These are phyloP conservation scores for Bungarus multicinctus DNA, from an alignment of 2,113 vertebrate species.

Conservation along the genomic window DNA sequence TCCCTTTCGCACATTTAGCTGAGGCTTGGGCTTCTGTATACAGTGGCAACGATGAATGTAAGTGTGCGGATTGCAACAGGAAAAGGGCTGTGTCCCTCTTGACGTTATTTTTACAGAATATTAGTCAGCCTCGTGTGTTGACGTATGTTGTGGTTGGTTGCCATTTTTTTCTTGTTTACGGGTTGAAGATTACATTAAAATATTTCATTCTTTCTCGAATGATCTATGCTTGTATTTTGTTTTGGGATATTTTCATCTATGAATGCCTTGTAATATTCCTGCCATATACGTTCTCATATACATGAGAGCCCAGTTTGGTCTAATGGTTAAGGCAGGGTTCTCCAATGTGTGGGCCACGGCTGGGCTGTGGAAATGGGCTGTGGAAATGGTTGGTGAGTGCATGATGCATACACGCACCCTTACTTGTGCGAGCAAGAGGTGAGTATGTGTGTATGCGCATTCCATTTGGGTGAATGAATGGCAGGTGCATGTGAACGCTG, in stretches of 20 bases:
- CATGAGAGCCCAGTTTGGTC: not conserved
- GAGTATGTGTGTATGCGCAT: too few species aligned
- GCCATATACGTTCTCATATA: not conserved
- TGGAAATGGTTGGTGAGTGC: too few species aligned
- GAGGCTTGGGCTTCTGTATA: conserved; percentile 1
- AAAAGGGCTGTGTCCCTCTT: not conserved
- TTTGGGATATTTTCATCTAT: accelerated
- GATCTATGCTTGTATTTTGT: not conserved
- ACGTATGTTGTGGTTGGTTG: too few species aligned
- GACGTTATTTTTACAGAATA: not conserved
- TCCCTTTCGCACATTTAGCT: conserved; percentile 5
- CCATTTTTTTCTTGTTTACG: not conserved
- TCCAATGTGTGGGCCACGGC: too few species aligned
- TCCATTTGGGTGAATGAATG: too few species aligned
- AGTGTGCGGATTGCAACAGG: not conserved
- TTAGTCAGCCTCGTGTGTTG: not conserved
- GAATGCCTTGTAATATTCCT: not conserved
- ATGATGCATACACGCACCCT: too few species aligned
- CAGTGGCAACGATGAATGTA: not conserved
- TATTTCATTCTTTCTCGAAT: not conserved
- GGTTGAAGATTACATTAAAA: not conserved
- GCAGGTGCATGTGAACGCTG: too few species aligned
- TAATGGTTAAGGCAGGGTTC: too few species aligned
- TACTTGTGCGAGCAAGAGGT: too few species aligned
- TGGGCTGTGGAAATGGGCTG: too few species aligned